Evolutionary conservation across 2,113 vertebrate species (phyloP).

Genomic region (human): DNA sequence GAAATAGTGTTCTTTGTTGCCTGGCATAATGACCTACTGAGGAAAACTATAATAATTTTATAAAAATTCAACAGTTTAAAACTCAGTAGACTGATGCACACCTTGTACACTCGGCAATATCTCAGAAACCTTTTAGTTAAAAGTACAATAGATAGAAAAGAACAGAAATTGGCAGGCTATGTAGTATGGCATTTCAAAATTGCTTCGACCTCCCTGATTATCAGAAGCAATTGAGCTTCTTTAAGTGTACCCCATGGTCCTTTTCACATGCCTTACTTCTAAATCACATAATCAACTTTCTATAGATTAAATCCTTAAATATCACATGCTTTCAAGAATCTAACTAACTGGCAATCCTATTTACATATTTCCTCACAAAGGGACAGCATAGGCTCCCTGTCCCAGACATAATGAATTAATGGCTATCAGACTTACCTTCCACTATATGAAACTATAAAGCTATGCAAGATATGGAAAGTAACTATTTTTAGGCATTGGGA

Average conservation of each 20-base stretch:
- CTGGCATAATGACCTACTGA: background rate
- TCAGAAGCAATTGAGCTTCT: background rate
- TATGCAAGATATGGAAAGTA: background rate
- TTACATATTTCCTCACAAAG: background rate
- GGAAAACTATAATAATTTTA: constrained; percentile 46
- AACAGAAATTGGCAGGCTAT: constrained; percentile 12
- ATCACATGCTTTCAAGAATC: constrained; percentile 8
- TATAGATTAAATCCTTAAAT: constrained; percentile 36
- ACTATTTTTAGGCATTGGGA: background rate
- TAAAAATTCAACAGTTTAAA: constrained; percentile 61
- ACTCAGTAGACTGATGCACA: background rate
- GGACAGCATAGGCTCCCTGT: background rate
- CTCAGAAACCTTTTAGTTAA: constrained; percentile 42
- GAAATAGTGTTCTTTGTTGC: constrained; percentile 19
- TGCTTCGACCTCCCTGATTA: background rate
- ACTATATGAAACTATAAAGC: background rate
- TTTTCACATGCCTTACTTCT: background rate
- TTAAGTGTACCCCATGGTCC: background rate
- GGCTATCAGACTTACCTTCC: background rate
- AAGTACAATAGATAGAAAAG: background rate
- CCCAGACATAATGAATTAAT: background rate
- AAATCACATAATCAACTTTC: constrained; percentile 3
- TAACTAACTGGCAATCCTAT: background rate
- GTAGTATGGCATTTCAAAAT: constrained; percentile 42
- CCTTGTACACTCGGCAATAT: background rate